Evolutionary conservation across 2,888 invertebrate species (phyloP), one percentile per base, ranked within the genome.

Genomic region (Pteria penguin): DNA sequence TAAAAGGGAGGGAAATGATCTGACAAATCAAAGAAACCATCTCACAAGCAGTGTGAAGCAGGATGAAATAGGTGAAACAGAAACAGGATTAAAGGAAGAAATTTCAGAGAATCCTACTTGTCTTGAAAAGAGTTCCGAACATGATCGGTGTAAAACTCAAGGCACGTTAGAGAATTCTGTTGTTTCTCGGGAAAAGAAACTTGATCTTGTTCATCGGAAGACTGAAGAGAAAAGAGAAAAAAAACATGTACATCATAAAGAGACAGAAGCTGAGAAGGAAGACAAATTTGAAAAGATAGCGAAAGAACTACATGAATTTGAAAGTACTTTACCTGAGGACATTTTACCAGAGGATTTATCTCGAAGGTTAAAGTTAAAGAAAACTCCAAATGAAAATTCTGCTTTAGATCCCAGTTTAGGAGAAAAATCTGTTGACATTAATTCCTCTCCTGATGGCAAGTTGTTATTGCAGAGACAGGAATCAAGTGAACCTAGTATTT

Each of bases 221-320:
- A n/a, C n/a, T n/a, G n/a, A n/a, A n/a, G n/a, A n/a, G n/a, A n/a
- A n/a, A n/a, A n/a, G n/a, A n/a, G n/a, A n/a, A n/a, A n/a, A n/a
- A n/a, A n/a, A n/a, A n/a, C n/a, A n/a, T n/a, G n/a, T n/a, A n/a
- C n/a, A n/a, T n/a, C n/a, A n/a, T n/a, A n/a, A n/a, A n/a, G n/a
- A n/a, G n/a, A n/a, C n/a, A n/a, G n/a, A n/a, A n/a, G n/a, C n/a
- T n/a, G n/a, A n/a, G n/a, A n/a, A n/a, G n/a, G n/a, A n/a, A 22
- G 63, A 63, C 4, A 60, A 27, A n/a, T 60, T 26, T 27, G 22
- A 22, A 60, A 60, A 27, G 27, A 60, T 60, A 26, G 60, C 24
- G 60, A 68, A 68, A 57, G 32, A 52, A 32, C 32, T 68, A 57
- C 52, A 68, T 27, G 57, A 57, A 32, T 57, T 68, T 68, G 68